Base-by-base conservation (phyloP, 2,113 vertebrate genomes). In the Microcebus griseorufus region DNA sequence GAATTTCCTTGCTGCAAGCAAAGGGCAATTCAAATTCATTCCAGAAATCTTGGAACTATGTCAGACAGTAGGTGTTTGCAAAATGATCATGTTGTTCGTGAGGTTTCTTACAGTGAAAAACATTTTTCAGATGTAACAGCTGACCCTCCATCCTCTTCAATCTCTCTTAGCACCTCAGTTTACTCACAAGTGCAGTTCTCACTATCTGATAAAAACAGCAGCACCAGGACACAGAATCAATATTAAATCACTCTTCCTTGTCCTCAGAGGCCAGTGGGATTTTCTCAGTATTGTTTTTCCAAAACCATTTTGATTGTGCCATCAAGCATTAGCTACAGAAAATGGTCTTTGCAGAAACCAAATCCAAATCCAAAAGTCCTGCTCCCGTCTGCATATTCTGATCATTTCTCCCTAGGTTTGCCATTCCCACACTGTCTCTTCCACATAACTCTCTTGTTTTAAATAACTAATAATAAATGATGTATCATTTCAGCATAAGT, bases 21-120 rank as follows among this genome's bases (percentile, higher is more conserved):
- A 90, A 73, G 65, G 45, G 39, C 20, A 76, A 90, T 93, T 94
- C 27, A 73, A 51, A 94, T 80, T 83, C 27, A 70, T 88, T 69
- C 27, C 53, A 65, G 39, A 94, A 87, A 73, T 5, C 20, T 64
- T n/a, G 29, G 27, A 78, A 17, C 65, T 94, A n/a, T 39, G 22
- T 29, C 81, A 85, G 34, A 72, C 27, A 55, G 27, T 20, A 42
- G 45, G 42, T 42, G 10, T 29, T 75, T 67, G 76, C 72, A 84
- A 93, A 95, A 42, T 9, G 20, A 65, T 73, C 75, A 8, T 39
- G 34, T 17, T 48, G n/a, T 51, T 92, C 29, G 17, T 76, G 16
- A 23, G 89, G 34, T 75, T 70, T 84, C 58, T 84, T 90, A 65
- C 27, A 17, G n/a, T 58, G 51, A 37, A 92, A 94, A 79, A 5